Base-by-base conservation (phyloP, 2,888 invertebrate genomes). In the Cosmorhoe ocellata region DNA sequence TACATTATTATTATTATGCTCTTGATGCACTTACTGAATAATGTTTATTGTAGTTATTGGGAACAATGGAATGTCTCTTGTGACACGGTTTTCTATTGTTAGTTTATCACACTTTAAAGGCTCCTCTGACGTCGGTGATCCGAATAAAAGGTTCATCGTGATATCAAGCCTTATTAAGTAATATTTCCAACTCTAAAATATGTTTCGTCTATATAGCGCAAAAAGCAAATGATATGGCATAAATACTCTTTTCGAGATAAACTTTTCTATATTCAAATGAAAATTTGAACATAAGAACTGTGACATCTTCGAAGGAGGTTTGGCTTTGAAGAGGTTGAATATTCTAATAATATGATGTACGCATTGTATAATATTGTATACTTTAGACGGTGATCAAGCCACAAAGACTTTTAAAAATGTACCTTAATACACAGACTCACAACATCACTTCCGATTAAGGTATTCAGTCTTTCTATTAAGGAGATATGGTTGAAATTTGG, bases 341-440 rank as follows among this genome's bases (percentile, higher is more conserved):
- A 67, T 70, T 61, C 62, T 69, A 71, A 77, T 75, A 71, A 71
- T 68, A 59, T 68, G 73, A n/a, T n/a, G n/a, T n/a, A n/a, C n/a
- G n/a, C n/a, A n/a, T n/a, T n/a, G n/a, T n/a, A n/a, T n/a, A n/a
- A n/a, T 80, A 84, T 53, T 84, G 83, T 86, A 67, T 69, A 67
- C 67, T 73, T 74, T 72, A 76, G 78, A 77, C 72, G 75, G 76
- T 75, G 79, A 85, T 85, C 85, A 81, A 80, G 69, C 75, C 69
- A 85, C 85, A 86, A 84, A 85, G 84, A 77, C 66, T 71, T 74
- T 81, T 81, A 78, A 84, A 86, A 84, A 84, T 83, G 74, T 78
- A 77, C 75, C 76, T 61, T 75, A 69, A 74, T 74, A 71, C 48
- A 71, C 76, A 62, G 75, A 58, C 1, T 48, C 63, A 49, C 31